phyloP scores from a whole-genome alignment of 2,888 invertebrate genomes.

The Cephus spinipes region DNA sequence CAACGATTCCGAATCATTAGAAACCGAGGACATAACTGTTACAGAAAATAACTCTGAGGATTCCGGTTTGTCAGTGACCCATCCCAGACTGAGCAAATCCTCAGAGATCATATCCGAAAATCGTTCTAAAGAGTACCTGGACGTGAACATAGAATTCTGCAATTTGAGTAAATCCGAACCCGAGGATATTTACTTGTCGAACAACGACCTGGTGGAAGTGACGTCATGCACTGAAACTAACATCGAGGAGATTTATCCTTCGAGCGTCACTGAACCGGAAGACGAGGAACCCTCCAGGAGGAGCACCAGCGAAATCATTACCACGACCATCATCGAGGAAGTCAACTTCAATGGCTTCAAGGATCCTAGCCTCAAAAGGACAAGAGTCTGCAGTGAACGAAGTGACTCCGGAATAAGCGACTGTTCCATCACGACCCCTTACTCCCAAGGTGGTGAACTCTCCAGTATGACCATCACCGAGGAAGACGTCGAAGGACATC shows the following conservation, averaged over 20 bases:
- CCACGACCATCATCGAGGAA: conserved; percentile 13
- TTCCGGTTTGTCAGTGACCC: conserved; percentile 15
- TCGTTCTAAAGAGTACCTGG: conserved; percentile 6
- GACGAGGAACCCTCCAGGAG: conserved; percentile 12
- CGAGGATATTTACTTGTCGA: conserved; percentile 19
- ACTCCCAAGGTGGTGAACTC: conserved; percentile 19
- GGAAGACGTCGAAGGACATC: conserved; percentile 8
- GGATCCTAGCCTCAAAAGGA: conserved; percentile 15
- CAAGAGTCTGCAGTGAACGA: conserved; percentile 49
- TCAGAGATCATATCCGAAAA: conserved; percentile 15
- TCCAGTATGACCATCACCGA: conserved; percentile 20
- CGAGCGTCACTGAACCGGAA: conserved; percentile 17
- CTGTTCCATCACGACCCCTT: conserved; percentile 34
- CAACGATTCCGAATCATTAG: neutral
- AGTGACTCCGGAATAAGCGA: conserved; percentile 61
- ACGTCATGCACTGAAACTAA: neutral
- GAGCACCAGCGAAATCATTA: conserved; percentile 12
- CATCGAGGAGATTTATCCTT: conserved; percentile 14
- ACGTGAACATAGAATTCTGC: conserved; percentile 19
- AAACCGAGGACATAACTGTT: neutral
- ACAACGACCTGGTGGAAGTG: conserved; percentile 16
- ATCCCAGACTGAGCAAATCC: conserved; percentile 16
- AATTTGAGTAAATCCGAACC: conserved; percentile 21
- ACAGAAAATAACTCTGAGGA: conserved; percentile 20
- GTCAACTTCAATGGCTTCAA: conserved; percentile 16